Percentiles rank a stretch among this genome's conserved stretches.
phyloP scores from a whole-genome alignment of 2,113 vertebrate genomes.

The Acrocephalus arundinaceus region DNA sequence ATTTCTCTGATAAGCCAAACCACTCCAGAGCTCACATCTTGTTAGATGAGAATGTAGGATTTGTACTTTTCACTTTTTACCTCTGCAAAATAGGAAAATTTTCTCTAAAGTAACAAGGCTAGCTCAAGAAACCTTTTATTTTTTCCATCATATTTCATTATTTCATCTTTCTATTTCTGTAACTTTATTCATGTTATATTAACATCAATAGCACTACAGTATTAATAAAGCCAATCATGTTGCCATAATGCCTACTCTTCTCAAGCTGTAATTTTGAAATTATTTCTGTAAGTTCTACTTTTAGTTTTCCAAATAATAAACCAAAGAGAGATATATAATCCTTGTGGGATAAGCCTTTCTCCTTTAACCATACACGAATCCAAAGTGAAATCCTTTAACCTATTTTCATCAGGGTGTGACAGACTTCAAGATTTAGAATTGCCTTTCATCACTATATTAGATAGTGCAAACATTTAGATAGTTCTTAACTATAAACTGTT shows the following conservation, averaged over 20 bases:
- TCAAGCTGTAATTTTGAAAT: not conserved
- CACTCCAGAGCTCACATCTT: not conserved
- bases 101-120: not conserved
- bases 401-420: slow-evolving; percentile 35
- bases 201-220: not conserved
- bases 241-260: not conserved
- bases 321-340: not conserved
- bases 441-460: slow-evolving; percentile 39
- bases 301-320: slow-evolving; percentile 17
- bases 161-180: not conserved
- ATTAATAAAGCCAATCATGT: not conserved
- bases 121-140: not conserved
- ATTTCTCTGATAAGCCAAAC: not conserved
- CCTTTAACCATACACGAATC: not conserved
- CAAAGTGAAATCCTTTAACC: not conserved
- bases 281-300: not conserved
- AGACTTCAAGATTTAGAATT: slow-evolving; percentile 48
- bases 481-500: slow-evolving; percentile 59
- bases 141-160: not conserved
- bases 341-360: not conserved
- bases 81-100: not conserved
- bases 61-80: not conserved
- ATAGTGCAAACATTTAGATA: slow-evolving; percentile 58
- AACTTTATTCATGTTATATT: not conserved
- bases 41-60: not conserved